Evolutionary conservation across 2,888 invertebrate species (phyloP).

Genomic region (Tetragonula carbonaria): DNA sequence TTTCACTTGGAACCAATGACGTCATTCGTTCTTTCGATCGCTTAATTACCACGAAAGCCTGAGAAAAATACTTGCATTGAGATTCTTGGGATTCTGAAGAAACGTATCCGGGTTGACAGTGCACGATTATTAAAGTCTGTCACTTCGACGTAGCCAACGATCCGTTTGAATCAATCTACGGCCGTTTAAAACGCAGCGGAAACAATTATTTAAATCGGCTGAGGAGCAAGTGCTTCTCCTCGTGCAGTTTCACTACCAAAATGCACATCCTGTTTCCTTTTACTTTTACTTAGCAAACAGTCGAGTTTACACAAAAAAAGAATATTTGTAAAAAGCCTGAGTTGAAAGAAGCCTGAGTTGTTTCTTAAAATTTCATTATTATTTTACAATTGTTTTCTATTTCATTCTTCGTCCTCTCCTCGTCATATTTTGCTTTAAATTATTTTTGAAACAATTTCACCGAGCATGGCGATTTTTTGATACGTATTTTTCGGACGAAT

Average conservation of each 20-base stretch:
- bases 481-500: background rate
- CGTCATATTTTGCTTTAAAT: background rate
- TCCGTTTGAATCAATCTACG: constrained; percentile 40
- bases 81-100: constrained; percentile 42
- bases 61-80: constrained; percentile 41
- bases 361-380: too few species aligned
- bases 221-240: constrained; percentile 1
- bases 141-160: constrained; percentile 14
- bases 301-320: background rate
- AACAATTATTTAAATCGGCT: constrained; percentile 48
- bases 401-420: too few species aligned
- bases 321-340: background rate
- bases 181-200: constrained; percentile 48
- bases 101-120: constrained; percentile 32
- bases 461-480: background rate
- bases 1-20: constrained; percentile 1
- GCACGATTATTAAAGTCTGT: constrained; percentile 43
- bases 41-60: constrained; percentile 6
- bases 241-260: constrained; percentile 15
- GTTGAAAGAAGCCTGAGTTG: too few species aligned
- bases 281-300: background rate
- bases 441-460: background rate
- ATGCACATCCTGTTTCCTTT: constrained; percentile 14
- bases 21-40: background rate
- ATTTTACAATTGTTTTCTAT: too few species aligned